phyloP scores from a whole-genome alignment of 2,888 invertebrate genomes.

The Synergus itoensis region DNA sequence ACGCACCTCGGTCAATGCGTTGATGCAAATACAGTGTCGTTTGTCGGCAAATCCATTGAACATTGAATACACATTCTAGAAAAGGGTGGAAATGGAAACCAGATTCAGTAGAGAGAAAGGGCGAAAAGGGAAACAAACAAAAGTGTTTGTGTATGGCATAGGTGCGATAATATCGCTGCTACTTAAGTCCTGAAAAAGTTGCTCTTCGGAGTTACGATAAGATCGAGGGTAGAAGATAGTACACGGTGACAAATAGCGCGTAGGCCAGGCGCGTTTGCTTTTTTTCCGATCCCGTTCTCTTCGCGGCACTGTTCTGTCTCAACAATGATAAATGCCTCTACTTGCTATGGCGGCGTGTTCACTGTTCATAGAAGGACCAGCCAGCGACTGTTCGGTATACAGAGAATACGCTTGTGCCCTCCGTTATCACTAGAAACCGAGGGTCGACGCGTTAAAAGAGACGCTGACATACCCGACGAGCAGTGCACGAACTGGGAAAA shows the following conservation, averaged over 20 bases:
- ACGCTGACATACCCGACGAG: constrained; percentile 11
- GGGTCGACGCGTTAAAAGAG: constrained; percentile 22
- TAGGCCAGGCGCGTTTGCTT: constrained; percentile 50
- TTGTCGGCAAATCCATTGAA: constrained; percentile 38
- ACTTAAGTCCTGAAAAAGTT: constrained; percentile 23
- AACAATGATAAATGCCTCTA: constrained; percentile 36
- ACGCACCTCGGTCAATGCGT: constrained; percentile 14
- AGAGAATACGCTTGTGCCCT: background rate
- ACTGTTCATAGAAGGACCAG: constrained; percentile 5
- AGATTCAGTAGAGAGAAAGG: background rate
- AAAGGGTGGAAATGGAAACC: background rate
- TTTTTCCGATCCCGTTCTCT: constrained; percentile 53
- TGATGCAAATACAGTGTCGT: constrained; percentile 29
- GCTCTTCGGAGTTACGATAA: constrained; percentile 21
- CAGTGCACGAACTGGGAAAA: constrained; percentile 14
- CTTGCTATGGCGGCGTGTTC: constrained; percentile 6
- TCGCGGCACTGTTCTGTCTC: constrained; percentile 53
- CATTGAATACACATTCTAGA: constrained; percentile 33
- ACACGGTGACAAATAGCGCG: constrained; percentile 56
- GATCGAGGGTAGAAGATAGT: constrained; percentile 34
- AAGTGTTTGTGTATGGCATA: constrained; percentile 21
- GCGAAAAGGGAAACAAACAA: background rate
- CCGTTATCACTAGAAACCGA: constrained; percentile 17
- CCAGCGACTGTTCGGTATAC: too few relatives aligned
- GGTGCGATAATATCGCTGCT: constrained; percentile 32